Conservation (phyloP, 2,888 invertebrate genomes). For the Philopedon plagiatum region DNA sequence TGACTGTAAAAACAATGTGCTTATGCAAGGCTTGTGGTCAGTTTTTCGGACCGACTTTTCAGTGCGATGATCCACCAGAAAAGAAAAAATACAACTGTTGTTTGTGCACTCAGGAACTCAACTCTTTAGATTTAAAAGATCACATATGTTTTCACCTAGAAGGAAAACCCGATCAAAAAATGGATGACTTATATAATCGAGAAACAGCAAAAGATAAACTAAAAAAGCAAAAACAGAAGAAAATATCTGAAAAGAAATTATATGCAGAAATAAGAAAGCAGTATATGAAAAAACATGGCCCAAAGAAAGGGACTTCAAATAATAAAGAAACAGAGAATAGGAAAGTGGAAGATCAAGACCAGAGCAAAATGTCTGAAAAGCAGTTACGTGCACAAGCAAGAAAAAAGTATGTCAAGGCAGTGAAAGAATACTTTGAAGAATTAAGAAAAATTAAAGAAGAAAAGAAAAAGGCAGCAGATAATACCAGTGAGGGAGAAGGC, state of each 20-base stretch:
- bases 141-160: conserved; percentile 5
- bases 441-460: neutral
- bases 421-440: neutral
- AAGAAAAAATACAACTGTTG: neutral
- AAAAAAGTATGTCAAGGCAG: neutral
- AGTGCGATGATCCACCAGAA: neutral
- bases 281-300: no score
- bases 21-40: neutral
- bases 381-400: neutral
- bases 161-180: no score
- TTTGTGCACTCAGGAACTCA: neutral
- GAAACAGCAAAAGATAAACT: neutral
- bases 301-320: no score
- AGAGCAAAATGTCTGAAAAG: neutral
- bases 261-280: neutral
- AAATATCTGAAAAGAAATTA: neutral
- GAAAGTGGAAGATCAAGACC: neutral
- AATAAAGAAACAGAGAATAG: neutral
- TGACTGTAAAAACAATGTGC: neutral
- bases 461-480: neutral
- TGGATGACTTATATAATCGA: no score
- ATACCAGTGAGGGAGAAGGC: neutral
- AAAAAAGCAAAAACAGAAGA: neutral
- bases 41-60: neutral
- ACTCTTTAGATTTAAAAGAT: conserved; percentile 54